These are phyloP conservation scores for Xanthorhoe designata DNA, from an alignment of 2,888 invertebrate genomes.

Conservation along the genomic window DNA sequence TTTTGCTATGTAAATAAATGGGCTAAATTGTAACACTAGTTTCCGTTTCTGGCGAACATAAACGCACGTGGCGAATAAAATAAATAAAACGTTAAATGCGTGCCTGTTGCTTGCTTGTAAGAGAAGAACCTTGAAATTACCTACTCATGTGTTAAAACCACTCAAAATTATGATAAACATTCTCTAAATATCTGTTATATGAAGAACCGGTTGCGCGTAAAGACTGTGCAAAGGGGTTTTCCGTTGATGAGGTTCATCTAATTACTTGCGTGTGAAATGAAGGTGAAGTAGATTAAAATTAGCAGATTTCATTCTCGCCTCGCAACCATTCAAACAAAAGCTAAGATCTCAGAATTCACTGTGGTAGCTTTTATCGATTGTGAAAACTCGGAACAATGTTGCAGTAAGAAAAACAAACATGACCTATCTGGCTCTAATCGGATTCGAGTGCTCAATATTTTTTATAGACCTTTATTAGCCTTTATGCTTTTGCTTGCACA, in stretches of 20 bases:
- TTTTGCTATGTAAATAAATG: constrained; percentile 52
- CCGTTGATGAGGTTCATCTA: constrained; percentile 29
- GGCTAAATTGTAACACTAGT: constrained; percentile 56
- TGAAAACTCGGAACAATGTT: constrained; percentile 26
- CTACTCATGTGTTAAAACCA: constrained; percentile 58
- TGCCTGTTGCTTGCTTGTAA: constrained; percentile 53
- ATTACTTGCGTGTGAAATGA: constrained; percentile 29
- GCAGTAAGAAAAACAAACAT: constrained; percentile 41
- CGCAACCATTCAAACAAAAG: constrained; percentile 16
- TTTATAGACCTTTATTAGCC: constrained; percentile 47
- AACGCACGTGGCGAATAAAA: constrained; percentile 69
- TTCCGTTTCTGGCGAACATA: constrained; percentile 62
- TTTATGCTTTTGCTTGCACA: constrained; percentile 43
- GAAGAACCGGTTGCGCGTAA: constrained; percentile 37
- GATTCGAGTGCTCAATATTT: constrained; percentile 54
- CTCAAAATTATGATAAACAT: constrained; percentile 65
- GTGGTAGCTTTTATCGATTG: constrained; percentile 14
- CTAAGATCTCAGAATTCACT: constrained; percentile 10
- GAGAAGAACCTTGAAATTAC: constrained; percentile 61
- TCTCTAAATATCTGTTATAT: constrained; percentile 50
- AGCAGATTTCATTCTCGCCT: constrained; percentile 10
- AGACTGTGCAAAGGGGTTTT: constrained; percentile 29
- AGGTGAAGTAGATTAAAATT: constrained; percentile 27
- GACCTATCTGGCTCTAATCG: constrained; percentile 36
- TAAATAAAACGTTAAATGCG: constrained; percentile 73